Percentiles rank a stretch among this genome's conserved stretches.
Conservation (phyloP, 2,888 invertebrate species). For the Synanthedon andrenaeformis region DNA sequence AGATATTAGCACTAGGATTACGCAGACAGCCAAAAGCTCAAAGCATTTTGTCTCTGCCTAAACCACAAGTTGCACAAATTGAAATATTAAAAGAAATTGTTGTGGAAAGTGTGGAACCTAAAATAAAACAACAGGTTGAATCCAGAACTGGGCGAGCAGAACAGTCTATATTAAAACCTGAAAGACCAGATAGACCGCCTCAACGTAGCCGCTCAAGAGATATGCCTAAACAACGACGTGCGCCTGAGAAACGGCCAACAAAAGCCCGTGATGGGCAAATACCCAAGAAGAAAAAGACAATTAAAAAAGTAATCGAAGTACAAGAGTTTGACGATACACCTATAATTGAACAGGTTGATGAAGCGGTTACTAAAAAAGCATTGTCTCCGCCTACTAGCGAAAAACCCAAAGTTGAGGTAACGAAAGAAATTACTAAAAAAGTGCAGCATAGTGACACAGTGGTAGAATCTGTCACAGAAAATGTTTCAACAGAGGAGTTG, state of each 20-base stretch:
- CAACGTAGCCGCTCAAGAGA: conserved; percentile 51
- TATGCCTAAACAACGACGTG: conserved; percentile 48
- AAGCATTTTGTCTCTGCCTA: conserved; percentile 34
- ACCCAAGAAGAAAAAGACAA: conserved; percentile 47
- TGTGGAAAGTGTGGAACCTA: conserved; percentile 35
- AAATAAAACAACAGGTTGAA: conserved; percentile 22
- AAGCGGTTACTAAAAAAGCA: background rate
- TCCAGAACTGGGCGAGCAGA: conserved; percentile 23
- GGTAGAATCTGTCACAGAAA: conserved; percentile 31
- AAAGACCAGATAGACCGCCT: conserved; percentile 16
- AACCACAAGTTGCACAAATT: conserved; percentile 50
- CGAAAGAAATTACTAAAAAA: conserved; percentile 28
- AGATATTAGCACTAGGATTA: conserved; percentile 77
- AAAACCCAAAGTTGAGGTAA: background rate
- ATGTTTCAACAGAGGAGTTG: conserved; percentile 13
- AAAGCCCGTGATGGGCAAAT: conserved; percentile 41
- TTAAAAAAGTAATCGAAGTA: conserved; percentile 52
- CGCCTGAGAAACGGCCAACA: conserved; percentile 46
- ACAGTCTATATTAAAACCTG: conserved; percentile 16
- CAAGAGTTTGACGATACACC: conserved; percentile 47
- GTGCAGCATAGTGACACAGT: conserved; percentile 41
- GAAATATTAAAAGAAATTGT: conserved; percentile 46
- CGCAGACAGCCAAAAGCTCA: conserved; percentile 36
- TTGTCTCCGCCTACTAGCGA: background rate
- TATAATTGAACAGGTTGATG: conserved; percentile 10